Percentiles rank a stretch among this genome's conserved stretches.
phyloP scores from a whole-genome alignment of 2,888 invertebrate genomes.

The Abrostola triplasia region DNA sequence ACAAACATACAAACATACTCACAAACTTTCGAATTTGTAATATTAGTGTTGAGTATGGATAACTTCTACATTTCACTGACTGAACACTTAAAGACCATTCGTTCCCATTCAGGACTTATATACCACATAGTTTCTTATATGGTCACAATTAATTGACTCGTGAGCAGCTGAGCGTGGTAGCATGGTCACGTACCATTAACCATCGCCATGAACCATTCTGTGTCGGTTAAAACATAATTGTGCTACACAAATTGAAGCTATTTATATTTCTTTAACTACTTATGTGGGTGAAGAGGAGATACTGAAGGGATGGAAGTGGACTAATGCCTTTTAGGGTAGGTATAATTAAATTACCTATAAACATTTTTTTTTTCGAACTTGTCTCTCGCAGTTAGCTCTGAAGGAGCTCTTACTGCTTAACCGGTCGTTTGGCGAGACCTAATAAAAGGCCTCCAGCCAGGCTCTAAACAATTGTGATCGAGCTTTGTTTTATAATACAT shows the following conservation, averaged over 20 bases:
- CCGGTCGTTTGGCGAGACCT: too few species aligned
- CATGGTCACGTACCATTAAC: slow-evolving; percentile 76
- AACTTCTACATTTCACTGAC: neutral
- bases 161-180: slow-evolving; percentile 64
- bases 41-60: too few species aligned
- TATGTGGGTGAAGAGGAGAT: slow-evolving; percentile 30
- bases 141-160: slow-evolving; percentile 57
- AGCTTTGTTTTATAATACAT: too few species aligned
- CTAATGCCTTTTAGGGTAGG: neutral
- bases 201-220: slow-evolving; percentile 65
- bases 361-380: too few species aligned
- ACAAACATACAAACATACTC: too few species aligned
- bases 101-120: slow-evolving; percentile 33
- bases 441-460: too few species aligned
- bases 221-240: slow-evolving; percentile 75
- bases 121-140: slow-evolving; percentile 57
- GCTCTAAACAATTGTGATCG: too few species aligned
- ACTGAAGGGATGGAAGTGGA: slow-evolving; percentile 11
- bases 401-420: too few species aligned
- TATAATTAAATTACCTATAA: too few species aligned
- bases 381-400: too few species aligned
- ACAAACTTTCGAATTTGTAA: too few species aligned
- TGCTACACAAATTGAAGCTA: slow-evolving; percentile 58
- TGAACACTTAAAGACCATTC: neutral
- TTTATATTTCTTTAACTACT: slow-evolving; percentile 57